Base-by-base conservation (phyloP, 2,113 vertebrate species). In the Vireo altiloquus region DNA sequence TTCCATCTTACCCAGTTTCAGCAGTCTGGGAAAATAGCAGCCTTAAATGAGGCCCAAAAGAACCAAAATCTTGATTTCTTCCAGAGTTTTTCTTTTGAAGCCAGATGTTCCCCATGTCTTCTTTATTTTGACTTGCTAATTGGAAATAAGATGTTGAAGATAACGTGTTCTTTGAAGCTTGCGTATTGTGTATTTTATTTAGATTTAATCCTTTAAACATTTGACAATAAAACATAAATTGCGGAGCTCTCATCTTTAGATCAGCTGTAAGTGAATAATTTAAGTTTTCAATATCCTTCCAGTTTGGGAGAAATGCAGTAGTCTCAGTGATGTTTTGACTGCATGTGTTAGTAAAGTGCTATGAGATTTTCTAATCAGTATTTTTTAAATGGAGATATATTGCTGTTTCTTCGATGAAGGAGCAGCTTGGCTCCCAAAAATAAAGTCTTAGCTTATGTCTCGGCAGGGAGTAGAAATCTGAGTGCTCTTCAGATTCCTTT, bases 91-190 rank as follows among this genome's bases (percentile, higher is more conserved):
- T 68, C 90, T 78, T 94, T 93, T 93, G 93, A 90, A 96, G 80
- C 86, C 81, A 95, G 78, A 83, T 82, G 82, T 92, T 95, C 76
- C 53, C 64, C 5, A 11, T 75, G 47, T 52, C 56, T 71, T 87
- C 79, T 94, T 90, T 95, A 81, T 94, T 96, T 96, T 96, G 93
- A 92, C 88, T 96, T 95, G 88, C 79, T 94, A 93, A 96, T 95
- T 95, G 90, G 72, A 96, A 96, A 90, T 94, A 90, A 89, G 90
- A 94, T 92, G 80, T 84, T 89, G 70, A 68, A 90, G 92, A 95
- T 95, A 96, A 92, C 3, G 2, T 86, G 76, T 71, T 37, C 93
- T 97, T 96, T 96, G 92, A 96, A 93, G 92, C 70, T 84, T 84
- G 49, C 71, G 24, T 83, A 95, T 92, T 93, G 57, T 86, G 76